phyloP scores from a whole-genome alignment of 1,140 invertebrate species.

The Saccostrea cuccullata region DNA sequence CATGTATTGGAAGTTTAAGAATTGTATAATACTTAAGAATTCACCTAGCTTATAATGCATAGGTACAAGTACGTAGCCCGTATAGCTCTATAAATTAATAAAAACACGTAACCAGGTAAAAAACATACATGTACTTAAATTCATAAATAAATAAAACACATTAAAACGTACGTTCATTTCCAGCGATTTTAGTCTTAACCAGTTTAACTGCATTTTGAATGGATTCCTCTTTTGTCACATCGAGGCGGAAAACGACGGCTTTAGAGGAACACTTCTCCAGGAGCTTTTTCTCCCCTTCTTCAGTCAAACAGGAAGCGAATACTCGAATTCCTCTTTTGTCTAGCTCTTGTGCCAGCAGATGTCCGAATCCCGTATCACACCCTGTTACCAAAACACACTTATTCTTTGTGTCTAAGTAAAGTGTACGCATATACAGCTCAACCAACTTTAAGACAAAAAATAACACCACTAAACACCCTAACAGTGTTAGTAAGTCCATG shows the following conservation, averaged over 20 bases:
- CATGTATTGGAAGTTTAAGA: neutral
- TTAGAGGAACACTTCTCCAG: neutral
- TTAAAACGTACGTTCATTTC: conserved; percentile 1
- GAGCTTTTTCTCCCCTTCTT: conserved; percentile 51
- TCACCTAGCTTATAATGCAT: no score
- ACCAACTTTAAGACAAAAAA: neutral
- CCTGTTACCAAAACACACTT: conserved; percentile 77
- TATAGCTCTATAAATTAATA: no score
- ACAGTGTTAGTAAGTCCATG: neutral
- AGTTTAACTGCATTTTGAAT: conserved; percentile 43
- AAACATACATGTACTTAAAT: no score
- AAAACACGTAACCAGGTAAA: no score
- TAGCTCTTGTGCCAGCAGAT: conserved; percentile 73
- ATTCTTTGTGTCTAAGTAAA: neutral
- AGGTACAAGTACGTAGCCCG: no score
- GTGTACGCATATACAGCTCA: neutral
- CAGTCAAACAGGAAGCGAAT: conserved; percentile 76
- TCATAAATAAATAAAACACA: neutral
- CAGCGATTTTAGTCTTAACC: conserved; percentile 40
- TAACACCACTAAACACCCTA: neutral
- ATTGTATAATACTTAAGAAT: no score
- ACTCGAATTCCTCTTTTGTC: conserved; percentile 77
- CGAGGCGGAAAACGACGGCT: conserved; percentile 41
- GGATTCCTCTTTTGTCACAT: conserved; percentile 53
- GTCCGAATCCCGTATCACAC: conserved; percentile 80